Evolutionary conservation across 2,888 invertebrate genomes (phyloP).

Genomic region (Oxyscelio sp.): DNA sequence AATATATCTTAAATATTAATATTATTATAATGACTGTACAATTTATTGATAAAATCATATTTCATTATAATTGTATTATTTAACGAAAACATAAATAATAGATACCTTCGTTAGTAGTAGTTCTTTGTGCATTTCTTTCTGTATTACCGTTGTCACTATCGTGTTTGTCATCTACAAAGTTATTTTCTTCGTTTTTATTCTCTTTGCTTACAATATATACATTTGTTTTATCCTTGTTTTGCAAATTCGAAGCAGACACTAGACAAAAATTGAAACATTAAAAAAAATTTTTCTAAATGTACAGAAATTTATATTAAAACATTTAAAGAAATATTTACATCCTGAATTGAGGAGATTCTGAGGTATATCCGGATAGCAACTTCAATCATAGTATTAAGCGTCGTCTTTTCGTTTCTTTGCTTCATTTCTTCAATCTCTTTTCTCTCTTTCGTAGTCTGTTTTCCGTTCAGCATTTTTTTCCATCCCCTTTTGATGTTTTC

Average conservation of each 20-base stretch:
- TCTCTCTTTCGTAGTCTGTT: conserved; percentile 17
- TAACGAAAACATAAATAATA: neutral
- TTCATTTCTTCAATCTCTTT: conserved; percentile 11
- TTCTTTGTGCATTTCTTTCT: conserved; percentile 14
- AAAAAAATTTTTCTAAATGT: neutral
- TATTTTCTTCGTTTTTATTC: conserved; percentile 3
- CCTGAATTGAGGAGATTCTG: conserved; percentile 6
- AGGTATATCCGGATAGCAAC: conserved; percentile 16
- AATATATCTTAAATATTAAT: too few relatives aligned
- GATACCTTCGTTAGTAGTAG: conserved; percentile 16
- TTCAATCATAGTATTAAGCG: conserved; percentile 16
- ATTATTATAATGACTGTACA: too few relatives aligned
- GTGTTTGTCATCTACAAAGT: conserved; percentile 2
- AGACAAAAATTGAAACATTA: conserved; percentile 5
- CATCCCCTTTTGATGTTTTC: conserved; percentile 31
- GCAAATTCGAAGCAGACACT: conserved; percentile 5
- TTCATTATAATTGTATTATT: conserved; percentile 7
- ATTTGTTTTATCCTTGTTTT: conserved; percentile 14
- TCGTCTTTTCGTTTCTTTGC: conserved; percentile 17
- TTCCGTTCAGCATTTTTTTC: conserved; percentile 14
- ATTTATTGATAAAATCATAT: conserved; percentile 7
- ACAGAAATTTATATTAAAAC: conserved; percentile 8
- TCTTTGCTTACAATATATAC: conserved; percentile 3
- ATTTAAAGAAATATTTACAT: conserved; percentile 13
- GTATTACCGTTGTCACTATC: neutral